Percentiles rank a stretch among this genome's conserved stretches.
phyloP scores from a whole-genome alignment of 2,113 vertebrate genomes.

The Thryonomys swinderianus region DNA sequence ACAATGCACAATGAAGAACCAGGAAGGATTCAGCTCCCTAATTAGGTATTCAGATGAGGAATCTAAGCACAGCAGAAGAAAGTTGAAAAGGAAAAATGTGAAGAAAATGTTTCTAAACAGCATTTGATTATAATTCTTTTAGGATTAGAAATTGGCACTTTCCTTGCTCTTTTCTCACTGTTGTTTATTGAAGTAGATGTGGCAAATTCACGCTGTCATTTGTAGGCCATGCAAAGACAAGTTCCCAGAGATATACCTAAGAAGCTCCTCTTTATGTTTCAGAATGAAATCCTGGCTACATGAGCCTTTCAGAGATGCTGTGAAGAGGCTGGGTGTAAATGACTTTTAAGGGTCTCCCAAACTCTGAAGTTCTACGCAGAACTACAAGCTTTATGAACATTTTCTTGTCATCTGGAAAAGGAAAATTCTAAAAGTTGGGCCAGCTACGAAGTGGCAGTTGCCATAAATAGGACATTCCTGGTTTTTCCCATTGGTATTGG shows the following conservation, averaged over 20 bases:
- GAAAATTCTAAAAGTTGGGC: not conserved
- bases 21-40: constrained; percentile 22
- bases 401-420: not conserved
- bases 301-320: not conserved
- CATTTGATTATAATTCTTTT: constrained; percentile 44
- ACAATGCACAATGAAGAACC: not conserved
- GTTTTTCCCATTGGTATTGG: not conserved
- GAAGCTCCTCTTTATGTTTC: not conserved
- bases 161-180: not conserved
- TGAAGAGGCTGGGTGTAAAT: not conserved
- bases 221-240: not conserved
- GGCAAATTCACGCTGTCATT: not conserved
- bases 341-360: not conserved
- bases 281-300: not conserved
- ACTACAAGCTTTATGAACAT: not conserved
- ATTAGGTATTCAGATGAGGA: constrained; percentile 53
- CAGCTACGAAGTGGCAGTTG: not conserved
- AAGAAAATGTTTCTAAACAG: not conserved
- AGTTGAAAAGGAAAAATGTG: not conserved
- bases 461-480: not conserved
- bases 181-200: not conserved
- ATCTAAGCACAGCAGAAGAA: not conserved
- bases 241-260: too few species aligned
- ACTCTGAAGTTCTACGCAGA: not conserved
- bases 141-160: not conserved